Base-by-base conservation (phyloP, 2,113 vertebrate genomes). In the Lagopus leucura region DNA sequence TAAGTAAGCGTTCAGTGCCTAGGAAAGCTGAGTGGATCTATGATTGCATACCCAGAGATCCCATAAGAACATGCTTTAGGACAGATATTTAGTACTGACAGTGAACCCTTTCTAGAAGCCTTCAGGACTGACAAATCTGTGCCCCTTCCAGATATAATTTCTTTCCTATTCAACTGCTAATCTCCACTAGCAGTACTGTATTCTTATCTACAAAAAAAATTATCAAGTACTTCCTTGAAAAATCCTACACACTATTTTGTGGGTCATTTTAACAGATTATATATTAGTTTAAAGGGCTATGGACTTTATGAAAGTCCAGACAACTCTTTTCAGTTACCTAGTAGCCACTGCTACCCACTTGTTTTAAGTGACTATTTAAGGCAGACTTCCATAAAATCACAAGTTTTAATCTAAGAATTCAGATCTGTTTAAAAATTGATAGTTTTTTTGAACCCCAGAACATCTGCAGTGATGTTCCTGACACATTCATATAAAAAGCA, bases 51-150 rank as follows among this genome's bases (percentile, higher is more conserved):
- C 8, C 65, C 21, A 76, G 21, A 79, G 63, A 65, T 69, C 43
- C 25, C 17, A 19, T 52, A 50, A 60, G 48, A 86, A 88, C 3
- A 9, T 55, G 77, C 61, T 70, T 8, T 2, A 3, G 34, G 42
- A 10, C 21, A 42, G 8, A 63, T 12, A 55, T 57, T 47, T 64
- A 15, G 48, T n/a, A 11, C 5, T 0, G 1, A 48, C 1, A 12
- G 6, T 80, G 38, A 88, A 60, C 43, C 2, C 1, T 54, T 28
- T 52, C 27, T 38, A 52, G 50, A 71, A 36, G 52, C 48, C 47
- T 71, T 34, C 34, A 36, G 32, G 42, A 64, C n/a, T 1, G 2
- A 82, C 78, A 91, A 28, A 24, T 67, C 65, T 63, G 21, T 0
- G 0, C 5, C 30, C 21, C 20, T 91, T 81, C 24, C 32, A 30